Conservation (phyloP, 2,113 vertebrate species). For the Antigone vipio region DNA sequence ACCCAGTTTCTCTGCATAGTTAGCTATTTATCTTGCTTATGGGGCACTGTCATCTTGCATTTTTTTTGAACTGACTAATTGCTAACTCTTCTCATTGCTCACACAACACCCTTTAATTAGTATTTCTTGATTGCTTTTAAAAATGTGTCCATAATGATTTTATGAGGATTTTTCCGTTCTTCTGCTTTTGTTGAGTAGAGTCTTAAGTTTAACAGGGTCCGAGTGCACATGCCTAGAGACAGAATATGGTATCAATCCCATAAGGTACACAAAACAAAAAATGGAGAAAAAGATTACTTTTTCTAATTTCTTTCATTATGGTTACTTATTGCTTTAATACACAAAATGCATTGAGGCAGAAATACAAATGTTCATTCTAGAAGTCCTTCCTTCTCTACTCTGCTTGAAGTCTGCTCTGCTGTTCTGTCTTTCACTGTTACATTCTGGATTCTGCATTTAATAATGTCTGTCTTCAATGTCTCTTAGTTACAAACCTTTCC, state of each 20-base stretch:
- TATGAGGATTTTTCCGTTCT: neutral
- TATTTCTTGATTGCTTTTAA: neutral
- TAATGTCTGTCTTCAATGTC: neutral
- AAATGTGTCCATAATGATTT: neutral
- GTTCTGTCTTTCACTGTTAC: neutral
- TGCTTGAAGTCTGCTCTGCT: neutral
- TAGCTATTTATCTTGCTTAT: constrained; percentile 55
- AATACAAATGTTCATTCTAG: neutral
- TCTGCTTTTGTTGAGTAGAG: neutral
- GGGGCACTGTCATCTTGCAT: neutral
- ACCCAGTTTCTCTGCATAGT: constrained; percentile 10
- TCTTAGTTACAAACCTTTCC: neutral
- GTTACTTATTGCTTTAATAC: neutral
- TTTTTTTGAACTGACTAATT: constrained; percentile 10
- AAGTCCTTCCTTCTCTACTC: neutral
- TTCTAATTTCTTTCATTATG: neutral
- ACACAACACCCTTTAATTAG: neutral
- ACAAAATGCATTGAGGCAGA: neutral
- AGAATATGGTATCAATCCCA: neutral
- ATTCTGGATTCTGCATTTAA: neutral
- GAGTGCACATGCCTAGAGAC: neutral
- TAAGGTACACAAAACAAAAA: neutral
- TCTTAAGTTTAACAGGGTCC: neutral
- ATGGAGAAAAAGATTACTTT: neutral
- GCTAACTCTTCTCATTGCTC: neutral